phyloP scores from a whole-genome alignment of 2,888 invertebrate species.

The Morpho helenor region DNA sequence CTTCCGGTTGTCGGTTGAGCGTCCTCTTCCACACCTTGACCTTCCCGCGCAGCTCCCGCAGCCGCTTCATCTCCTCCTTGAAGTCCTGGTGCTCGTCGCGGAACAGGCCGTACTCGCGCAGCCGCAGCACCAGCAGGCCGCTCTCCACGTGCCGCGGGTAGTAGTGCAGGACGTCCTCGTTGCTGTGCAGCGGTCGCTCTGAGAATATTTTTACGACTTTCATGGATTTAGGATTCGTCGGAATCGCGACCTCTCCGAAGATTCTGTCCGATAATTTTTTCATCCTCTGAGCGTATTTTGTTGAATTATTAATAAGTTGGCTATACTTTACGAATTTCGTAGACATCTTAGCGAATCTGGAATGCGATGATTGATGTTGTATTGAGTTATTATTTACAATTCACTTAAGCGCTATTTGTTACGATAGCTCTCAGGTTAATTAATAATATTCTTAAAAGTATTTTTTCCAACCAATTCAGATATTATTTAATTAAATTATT shows the following conservation, averaged over 20 bases:
- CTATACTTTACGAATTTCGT: conserved; percentile 85
- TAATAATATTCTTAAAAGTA: too few species aligned
- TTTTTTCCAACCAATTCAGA: too few species aligned
- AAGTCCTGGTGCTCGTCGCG: conserved; percentile 95
- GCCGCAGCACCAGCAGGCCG: conserved; percentile 83
- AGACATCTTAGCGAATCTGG: conserved; percentile 43
- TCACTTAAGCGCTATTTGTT: too few species aligned
- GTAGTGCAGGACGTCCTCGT: conserved; percentile 87
- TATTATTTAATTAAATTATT: too few species aligned
- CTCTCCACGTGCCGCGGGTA: conserved; percentile 93
- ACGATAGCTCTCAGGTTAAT: too few species aligned
- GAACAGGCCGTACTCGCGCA: conserved; percentile 88
- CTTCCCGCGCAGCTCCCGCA: conserved; percentile 88
- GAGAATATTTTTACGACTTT: conserved; percentile 89
- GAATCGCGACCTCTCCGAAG: conserved; percentile 91
- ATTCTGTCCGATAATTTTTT: conserved; percentile 91
- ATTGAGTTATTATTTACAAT: too few species aligned
- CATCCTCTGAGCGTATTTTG: conserved; percentile 92
- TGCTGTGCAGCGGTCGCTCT: conserved; percentile 85
- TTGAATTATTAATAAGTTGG: conserved; percentile 83
- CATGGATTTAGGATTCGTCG: conserved; percentile 87
- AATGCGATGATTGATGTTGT: background rate
- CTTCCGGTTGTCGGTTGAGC: conserved; percentile 31
- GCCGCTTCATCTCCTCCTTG: conserved; percentile 89
- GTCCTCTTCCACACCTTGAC: conserved; percentile 71